Evolutionary conservation across 2,113 vertebrate genomes (phyloP), one percentile per base, ranked within the genome.

Genomic region (Paracanthobrama guichenoti): DNA sequence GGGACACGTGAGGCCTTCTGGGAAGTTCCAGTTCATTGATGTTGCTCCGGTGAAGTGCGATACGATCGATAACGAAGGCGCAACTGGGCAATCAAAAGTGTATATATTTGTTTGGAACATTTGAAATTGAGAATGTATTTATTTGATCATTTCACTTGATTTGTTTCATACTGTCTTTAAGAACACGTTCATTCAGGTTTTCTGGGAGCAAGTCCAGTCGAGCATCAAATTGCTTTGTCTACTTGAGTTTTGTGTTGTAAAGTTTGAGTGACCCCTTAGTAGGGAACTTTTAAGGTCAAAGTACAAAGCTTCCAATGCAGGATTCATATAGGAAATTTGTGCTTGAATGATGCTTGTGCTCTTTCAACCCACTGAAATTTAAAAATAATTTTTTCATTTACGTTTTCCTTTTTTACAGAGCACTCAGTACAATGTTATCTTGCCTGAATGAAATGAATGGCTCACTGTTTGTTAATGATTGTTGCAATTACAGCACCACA

Each of bases 111-210:
- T 85, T 85, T 83, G 83, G 28, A 85, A 74, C 80, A 77, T 42
- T 35, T 85, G 83, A 85, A 89, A 87, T 84, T 67, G 46, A 87
- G 83, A 86, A 87, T 89, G 88, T 89, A 89, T 89, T 89, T 89
- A 89, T 87, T 88, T 72, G 87, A 84, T 86, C 83, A 31, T 71
- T 80, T 80, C 55, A 62, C 18, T 74, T 77, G 26, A 81, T 76
- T 84, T 53, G 57, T 67, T 50, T 69, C 79, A 55, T 64, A 79
- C 75, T 66, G 64, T 87, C 83, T 87, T 73, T 53, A 76, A 69
- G 14, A 69, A 77, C 46, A 66, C 76, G 77, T 46, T 85, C 80
- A 85, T 86, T 83, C 85, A 83, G 78, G 82, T 82, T 83, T 85
- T 85, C 31, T 76, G 84, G 83, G 85, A 88, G 84, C 88, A 89